Conservation (phyloP, 2,888 invertebrate species). For the Nebria brevicollis region DNA sequence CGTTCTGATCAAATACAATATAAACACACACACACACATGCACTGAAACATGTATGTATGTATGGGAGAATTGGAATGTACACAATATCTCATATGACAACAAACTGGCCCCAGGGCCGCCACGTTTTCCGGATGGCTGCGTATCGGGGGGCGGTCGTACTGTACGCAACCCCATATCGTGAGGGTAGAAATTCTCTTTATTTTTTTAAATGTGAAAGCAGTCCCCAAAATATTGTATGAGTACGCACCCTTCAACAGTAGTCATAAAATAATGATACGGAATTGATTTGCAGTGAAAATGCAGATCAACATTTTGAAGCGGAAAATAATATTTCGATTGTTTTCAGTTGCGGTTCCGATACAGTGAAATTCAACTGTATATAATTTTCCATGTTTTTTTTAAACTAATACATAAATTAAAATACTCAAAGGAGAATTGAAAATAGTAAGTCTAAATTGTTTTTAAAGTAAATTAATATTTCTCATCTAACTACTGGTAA, state of each 20-base stretch:
- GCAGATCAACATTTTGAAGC: too few relatives aligned
- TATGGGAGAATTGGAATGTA: neutral
- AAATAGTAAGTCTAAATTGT: too few relatives aligned
- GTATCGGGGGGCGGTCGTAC: neutral
- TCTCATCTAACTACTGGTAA: too few relatives aligned
- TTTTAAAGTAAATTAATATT: too few relatives aligned
- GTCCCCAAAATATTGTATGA: neutral
- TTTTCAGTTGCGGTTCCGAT: too few relatives aligned
- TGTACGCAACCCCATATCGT: neutral
- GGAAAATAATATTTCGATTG: too few relatives aligned
- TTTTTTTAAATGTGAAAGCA: neutral
- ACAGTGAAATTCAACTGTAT: too few relatives aligned
- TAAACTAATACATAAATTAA: too few relatives aligned
- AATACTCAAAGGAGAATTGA: too few relatives aligned
- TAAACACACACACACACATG: too few relatives aligned
- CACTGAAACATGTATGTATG: neutral
- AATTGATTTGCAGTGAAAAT: neutral
- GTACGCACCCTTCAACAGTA: neutral
- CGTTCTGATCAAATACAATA: neutral
- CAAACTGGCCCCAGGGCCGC: neutral
- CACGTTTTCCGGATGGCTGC: neutral
- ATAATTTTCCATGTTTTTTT: too few relatives aligned
- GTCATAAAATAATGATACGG: neutral
- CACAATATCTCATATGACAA: neutral
- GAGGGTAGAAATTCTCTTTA: neutral